Base-by-base conservation (phyloP, 2,113 vertebrate species). In the Psilopogon haemacephalus region DNA sequence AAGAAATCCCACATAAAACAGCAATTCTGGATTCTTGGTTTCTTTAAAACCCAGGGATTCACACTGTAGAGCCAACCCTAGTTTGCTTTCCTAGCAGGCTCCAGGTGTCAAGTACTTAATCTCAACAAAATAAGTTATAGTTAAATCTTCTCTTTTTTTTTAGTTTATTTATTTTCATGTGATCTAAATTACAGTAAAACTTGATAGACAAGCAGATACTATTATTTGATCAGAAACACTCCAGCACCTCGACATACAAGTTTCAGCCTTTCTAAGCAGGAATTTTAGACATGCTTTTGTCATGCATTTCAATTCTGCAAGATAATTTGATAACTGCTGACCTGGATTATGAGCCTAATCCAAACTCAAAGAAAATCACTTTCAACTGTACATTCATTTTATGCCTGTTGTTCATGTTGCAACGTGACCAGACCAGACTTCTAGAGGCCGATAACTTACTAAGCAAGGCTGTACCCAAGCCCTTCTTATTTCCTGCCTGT, bases 301-400 rank as follows among this genome's bases (percentile, higher is more conserved):
- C 64, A 67, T 5, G 11, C 6, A 59, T 79, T 90, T 92, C 30
- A 79, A 5, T 87, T 94, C 71, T 80, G 40, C 69, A 84, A 80
- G 56, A 74, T 59, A 76, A 76, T 55, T 85, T 74, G 71, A 27
- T 89, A 90, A 93, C 50, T 93, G 82, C 71, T 95, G 83, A 95
- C 72, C 91, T 94, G 60, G 72, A 88, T 95, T 91, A 88, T 64
- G 69, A 69, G 42, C 28, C 62, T 92, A 90, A 92, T 92, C 88
- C 86, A 95, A 93, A 86, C 58, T 16, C 35, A 77, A 71, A 94
- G 73, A 62, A 91, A 92, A 91, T 86, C 58, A 79, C 70, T 85
- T 93, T 83, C 69, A 84, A 68, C n/a, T 2, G 1, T 81, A 84
- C 26, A 68, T 85, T 94, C 48, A 64, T 76, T 77, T 85, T 89